Evolutionary conservation across 2,113 vertebrate genomes (phyloP), one percentile per base, ranked within the genome.

Genomic region (Octodon degus): DNA sequence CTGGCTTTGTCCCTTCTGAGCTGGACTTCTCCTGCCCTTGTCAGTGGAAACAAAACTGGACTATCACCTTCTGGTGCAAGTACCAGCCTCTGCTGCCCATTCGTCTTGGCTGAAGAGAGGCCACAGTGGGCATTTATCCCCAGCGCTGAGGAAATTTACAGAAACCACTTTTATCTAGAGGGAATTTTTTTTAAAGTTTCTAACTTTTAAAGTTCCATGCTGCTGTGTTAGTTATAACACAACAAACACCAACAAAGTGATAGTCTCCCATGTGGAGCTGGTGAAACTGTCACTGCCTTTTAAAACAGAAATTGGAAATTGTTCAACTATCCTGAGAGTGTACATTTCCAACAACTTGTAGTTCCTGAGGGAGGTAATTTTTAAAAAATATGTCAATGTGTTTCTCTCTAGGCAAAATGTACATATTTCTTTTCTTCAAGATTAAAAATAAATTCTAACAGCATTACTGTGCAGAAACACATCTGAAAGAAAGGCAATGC

Each of bases 391-490:
- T 91, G 79, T 83, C 55, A 96, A 89, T 37, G 20, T 93, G 96
- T 68, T 97, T 81, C 76, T 96, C 40, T 81, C 30, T 87, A 95
- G 24, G 30, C 20, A 94, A 94, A 94, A 27, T 74, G 85, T 67
- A 87, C 5, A 53, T 81, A 76, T 93, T 22, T 82, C 82, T 74
- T 92, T 91, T 68, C 47, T 77, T 85, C n/a, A 92, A 50, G 58
- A 97, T 93, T 90, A 87, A 86, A 96, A 97, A 94, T 89, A 96
- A 97, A 63, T 43, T 50, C 65, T 84, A 34, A 89, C 16, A 13
- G 9, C 68, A 50, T 9, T 1, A 86, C 9, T 80, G 60, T 32
- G 63, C 16, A 93, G 65, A n/a, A 94, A 84, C n/a, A 92, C 0
- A 10, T 24, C 37, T 68, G 34, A 82, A 96, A 83, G n/a, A 95